Evolutionary conservation across 2,797 vertebrate species (phyloP), one percentile per base, ranked within the genome.

Genomic region (Fundulus diaphanus): DNA sequence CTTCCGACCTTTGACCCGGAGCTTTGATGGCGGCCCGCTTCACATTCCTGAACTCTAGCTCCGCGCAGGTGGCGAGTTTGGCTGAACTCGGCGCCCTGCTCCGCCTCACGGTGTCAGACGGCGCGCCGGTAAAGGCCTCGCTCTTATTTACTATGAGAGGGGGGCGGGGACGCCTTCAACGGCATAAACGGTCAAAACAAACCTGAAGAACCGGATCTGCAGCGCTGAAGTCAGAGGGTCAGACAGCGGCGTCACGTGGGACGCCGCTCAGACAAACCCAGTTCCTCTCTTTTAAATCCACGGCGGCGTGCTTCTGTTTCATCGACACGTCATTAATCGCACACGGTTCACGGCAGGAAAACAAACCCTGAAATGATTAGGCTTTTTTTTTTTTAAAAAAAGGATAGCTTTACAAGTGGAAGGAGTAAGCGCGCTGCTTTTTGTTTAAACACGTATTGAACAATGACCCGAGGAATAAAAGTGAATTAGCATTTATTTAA

Each of bases 41-140:
- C 59, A 46, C 87, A 89, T 85, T 89, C 85, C 82, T 77, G 52
- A 42, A 24, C 72, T 72, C 40, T 24, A n/a, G 12, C 42, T 57
- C 59, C 56, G 22, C 5, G 22, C 46, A 66, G 77, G 84, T 85
- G 54, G 31, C 22, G 68, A 76, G 83, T 92, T 82, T 74, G 74
- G 49, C 27, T 83, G 76, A 91, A 91, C 90, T 78, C 57, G 0
- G 8, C 37, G 74, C 29, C 71, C 70, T 29, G 29, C 67, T 66
- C 9, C 16, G 71, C 4, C 67, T 40, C 57, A 70, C 1, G 7
- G 69, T 54, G 42, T 29, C 71, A 44, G 42, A 76, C 68, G 71
- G 65, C 48, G 68, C 35, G 68, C 67, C 70, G 37, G 72, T 42
- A 78, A 86, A 79, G 57, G 29, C 49, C 15, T 24, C 4, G 22